Conservation (phyloP, 2,797 vertebrate species). For the Heteromormyrus szaboi region DNA sequence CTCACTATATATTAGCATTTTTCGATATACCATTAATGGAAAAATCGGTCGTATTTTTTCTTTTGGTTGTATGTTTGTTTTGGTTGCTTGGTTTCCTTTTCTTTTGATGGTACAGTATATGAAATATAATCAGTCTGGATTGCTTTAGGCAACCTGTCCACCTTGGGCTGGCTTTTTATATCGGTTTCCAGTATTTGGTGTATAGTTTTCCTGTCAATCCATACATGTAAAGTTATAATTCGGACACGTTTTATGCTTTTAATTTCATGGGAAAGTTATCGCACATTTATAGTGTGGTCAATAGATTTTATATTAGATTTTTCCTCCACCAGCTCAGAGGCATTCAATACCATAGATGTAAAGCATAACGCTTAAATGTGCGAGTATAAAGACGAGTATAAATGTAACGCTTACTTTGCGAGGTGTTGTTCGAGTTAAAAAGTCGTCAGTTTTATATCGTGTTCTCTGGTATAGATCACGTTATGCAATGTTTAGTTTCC, state of each 20-base stretch:
- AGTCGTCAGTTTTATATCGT: constrained; percentile 60
- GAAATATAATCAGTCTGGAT: constrained; percentile 63
- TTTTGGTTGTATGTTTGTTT: constrained; percentile 19
- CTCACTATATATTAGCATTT: constrained; percentile 89
- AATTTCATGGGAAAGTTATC: constrained; percentile 27
- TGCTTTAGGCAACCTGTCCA: constrained; percentile 46
- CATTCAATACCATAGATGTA: constrained; percentile 64
- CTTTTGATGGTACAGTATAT: constrained; percentile 65
- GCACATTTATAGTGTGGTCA: constrained; percentile 29
- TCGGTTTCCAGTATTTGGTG: not conserved
- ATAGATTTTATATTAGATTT: constrained; percentile 41
- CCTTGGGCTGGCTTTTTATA: not conserved
- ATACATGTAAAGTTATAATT: constrained; percentile 45
- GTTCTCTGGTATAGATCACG: constrained; percentile 65
- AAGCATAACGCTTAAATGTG: constrained; percentile 63
- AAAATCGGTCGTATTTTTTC: constrained; percentile 55
- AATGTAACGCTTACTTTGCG: constrained; percentile 62
- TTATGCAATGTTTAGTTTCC: constrained; percentile 74
- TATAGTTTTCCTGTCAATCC: constrained; percentile 44
- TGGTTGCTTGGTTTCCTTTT: constrained; percentile 48
- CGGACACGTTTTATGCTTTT: constrained; percentile 19
- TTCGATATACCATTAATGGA: constrained; percentile 86
- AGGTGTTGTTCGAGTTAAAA: constrained; percentile 61
- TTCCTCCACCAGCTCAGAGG: constrained; percentile 53
- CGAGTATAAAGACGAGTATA: constrained; percentile 55